phyloP scores from a whole-genome alignment of 2,113 vertebrate species.

The Ranitomeya imitator region DNA sequence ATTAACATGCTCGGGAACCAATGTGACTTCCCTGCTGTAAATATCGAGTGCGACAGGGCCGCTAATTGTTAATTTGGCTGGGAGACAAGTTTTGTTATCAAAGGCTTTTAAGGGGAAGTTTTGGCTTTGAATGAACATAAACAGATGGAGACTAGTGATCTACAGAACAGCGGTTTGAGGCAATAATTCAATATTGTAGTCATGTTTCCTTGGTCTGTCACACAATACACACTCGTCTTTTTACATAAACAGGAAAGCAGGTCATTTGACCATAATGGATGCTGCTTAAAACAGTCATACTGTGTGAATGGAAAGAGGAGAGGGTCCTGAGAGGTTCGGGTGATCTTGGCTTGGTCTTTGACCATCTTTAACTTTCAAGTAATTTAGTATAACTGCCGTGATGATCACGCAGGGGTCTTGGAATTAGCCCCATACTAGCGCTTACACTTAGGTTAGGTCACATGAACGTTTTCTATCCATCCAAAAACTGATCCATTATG shows the following conservation, averaged over 20 bases:
- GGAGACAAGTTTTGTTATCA: conserved; percentile 1
- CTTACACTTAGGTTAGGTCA: no score
- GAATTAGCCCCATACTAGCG: no score
- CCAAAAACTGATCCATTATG: no score
- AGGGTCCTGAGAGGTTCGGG: not conserved
- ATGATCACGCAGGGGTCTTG: no score
- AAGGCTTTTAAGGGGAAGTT: conserved; percentile 22
- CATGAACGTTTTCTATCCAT: no score
- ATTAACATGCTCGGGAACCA: conserved; percentile 37
- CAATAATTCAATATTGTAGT: conserved; percentile 10
- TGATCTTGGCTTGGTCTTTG: no score
- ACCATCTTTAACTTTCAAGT: no score
- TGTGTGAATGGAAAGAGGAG: not conserved
- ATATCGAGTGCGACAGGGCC: not conserved
- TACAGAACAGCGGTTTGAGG: not conserved
- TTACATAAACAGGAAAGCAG: conserved; percentile 40
- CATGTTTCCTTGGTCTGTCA: not conserved
- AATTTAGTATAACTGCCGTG: no score
- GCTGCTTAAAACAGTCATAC: not conserved
- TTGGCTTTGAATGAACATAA: conserved; percentile 24
- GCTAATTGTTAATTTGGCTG: conserved; percentile 22
- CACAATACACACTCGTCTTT: not conserved
- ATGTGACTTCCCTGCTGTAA: conserved; percentile 16
- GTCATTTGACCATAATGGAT: not conserved
- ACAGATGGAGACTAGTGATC: not conserved